Percentiles rank a stretch among this genome's conserved stretches.
Conservation (phyloP, 2,797 vertebrate species). For the Phoxinus dragarum region DNA sequence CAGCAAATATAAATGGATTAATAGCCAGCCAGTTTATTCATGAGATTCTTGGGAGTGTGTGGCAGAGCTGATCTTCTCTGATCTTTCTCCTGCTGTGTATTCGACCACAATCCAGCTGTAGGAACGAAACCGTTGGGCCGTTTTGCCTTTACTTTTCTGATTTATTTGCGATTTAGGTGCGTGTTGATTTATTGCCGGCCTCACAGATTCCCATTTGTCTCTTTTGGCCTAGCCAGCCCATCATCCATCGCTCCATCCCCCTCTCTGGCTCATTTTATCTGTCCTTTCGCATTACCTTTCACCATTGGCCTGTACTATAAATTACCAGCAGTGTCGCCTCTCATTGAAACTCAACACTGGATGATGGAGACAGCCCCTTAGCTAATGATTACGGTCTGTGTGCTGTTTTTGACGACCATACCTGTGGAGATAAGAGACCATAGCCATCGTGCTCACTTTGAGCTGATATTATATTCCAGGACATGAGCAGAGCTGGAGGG, state of each 20-base stretch:
- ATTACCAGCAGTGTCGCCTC: constrained; percentile 30
- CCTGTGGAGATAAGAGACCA: constrained; percentile 41
- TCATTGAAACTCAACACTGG: constrained; percentile 34
- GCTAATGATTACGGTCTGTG: constrained; percentile 35
- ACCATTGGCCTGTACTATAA: constrained; percentile 36
- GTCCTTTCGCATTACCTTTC: constrained; percentile 39
- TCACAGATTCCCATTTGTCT: constrained; percentile 32
- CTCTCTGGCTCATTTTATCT: constrained; percentile 35
- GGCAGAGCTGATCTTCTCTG: constrained; percentile 10
- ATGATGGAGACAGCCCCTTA: constrained; percentile 33
- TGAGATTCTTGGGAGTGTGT: constrained; percentile 44
- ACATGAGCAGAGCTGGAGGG: constrained; percentile 29
- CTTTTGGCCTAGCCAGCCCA: constrained; percentile 36
- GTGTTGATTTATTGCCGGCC: constrained; percentile 30
- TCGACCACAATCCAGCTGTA: constrained; percentile 4
- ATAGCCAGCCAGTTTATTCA: constrained; percentile 53
- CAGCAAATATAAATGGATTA: constrained; percentile 53
- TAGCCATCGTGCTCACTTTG: constrained; percentile 29
- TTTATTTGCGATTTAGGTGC: constrained; percentile 7
- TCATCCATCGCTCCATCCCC: constrained; percentile 12
- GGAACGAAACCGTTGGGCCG: not conserved
- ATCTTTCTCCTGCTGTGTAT: constrained; percentile 24
- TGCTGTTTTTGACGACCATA: constrained; percentile 38
- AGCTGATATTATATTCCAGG: constrained; percentile 37
- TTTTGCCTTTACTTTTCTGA: constrained; percentile 7